Base-by-base conservation (phyloP, 2,888 invertebrate genomes). In the Philereme vetulata region DNA sequence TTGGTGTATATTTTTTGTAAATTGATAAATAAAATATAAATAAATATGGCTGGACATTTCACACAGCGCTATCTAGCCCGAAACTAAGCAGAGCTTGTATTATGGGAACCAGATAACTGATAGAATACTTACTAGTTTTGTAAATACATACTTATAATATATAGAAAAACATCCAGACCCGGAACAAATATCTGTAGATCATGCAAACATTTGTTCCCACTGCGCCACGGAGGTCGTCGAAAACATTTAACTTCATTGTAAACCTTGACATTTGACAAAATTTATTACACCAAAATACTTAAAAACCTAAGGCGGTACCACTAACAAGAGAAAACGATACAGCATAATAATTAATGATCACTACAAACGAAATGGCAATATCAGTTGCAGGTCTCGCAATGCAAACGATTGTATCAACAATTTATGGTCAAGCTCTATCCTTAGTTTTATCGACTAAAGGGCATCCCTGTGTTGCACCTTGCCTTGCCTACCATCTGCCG, bases 401-500 rank as follows among this genome's bases (percentile, higher is more conserved):
- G 43, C 38, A 47, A 54, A 54, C 64, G 64, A 65, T 55, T 54
- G 53, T 46, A 52, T 60, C 66, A 60, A 64, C 64, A 71, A 70
- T 67, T 68, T 71, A 68, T 64, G 67, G 68, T 64, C 60, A 64
- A 60, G 58, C 55, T 48, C 45, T 43, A 45, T 44, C 55, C 50
- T 72, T 69, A 68, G 72, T 76, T 76, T 74, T 79, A 86, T 89
- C 88, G 89, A 88, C 81, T 85, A 74, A 76, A 77, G 83, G 74
- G 76, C 90, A 85, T 77, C 90, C 80, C 90, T 90, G 80, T 74
- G 77, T 81, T 82, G 88, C 91, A 92, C 91, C 91, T 92, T 92
- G 91, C 91, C 91, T 92, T 92, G 91, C 88, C 84, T 81, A 66
- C 86, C 90, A 91, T 89, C 91, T 91, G 91, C 91, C 86, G 80